Evolutionary conservation across 1,140 invertebrate genomes (phyloP), one percentile per base, ranked within the genome.

Genomic region (Homalodisca vitripennis): DNA sequence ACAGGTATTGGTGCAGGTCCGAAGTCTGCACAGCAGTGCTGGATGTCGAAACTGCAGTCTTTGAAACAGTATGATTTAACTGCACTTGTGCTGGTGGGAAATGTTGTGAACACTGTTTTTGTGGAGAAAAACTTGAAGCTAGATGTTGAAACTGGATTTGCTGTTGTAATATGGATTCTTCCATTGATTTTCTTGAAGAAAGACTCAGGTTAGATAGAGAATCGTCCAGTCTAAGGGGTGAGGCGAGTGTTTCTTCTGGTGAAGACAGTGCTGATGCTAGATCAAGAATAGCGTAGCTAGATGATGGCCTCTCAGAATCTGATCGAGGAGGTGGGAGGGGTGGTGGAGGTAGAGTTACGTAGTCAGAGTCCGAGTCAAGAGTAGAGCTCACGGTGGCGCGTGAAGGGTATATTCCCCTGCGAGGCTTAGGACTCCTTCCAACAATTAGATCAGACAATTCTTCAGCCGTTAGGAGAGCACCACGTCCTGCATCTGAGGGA

Each of bases 331-430:
- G 85, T 46, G 75, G 82, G 77, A 73, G 69, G 3, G 76, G 76
- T 22, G 88, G 86, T 12, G 89, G 85, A 12, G 92, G 90, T 75
- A 94, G 81, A 22, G 91, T 91, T 0, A 94, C 92, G 76, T 95
- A 95, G 77, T 95, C 92, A 17, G 91, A 93, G 73, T 94, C 92
- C 0, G 92, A 93, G 76, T 94, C 91, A 75, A 94, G 85, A 0
- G 90, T 93, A 53, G 88, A 87, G 73, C 91, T 92, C 26, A 93
- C 90, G 0, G 89, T 92, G 72, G 92, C 90, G 32, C 87, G 83
- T 46, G 86, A 89, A 3, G 92, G 92, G 81, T 92, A 92, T 14
- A 85, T 83, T 13, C 85, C 85, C 20, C 75, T 70, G 29, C 76
- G 64, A 14, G 75, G 73, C 67, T 75, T 76, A 17, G 74, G 75